Evolutionary conservation across 2,113 vertebrate species (phyloP), one percentile per base, ranked within the genome.

Genomic region (Xyliphius kryptos): DNA sequence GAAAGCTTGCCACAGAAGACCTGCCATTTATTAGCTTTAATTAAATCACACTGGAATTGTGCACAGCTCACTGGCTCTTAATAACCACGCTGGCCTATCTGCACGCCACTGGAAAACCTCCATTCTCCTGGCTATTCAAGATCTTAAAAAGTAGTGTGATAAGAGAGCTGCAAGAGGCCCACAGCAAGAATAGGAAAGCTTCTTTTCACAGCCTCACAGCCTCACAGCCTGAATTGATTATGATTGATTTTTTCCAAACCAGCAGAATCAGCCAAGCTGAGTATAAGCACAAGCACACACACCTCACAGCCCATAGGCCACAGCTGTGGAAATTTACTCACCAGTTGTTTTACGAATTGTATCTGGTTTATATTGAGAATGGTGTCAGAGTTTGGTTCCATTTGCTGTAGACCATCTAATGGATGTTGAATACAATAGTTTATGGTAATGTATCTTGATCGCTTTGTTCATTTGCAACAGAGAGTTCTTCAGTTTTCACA

Each of bases 211-310:
- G 53, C 47, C 15, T 48, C 61, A 65, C 56, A 48, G 53, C 47
- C 15, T 48, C 22, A n/a, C 47, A 44, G 47, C 22, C 67, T 63
- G 61, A 58, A 61, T 62, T 68, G 70, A 68, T 72, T 74, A 70
- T 80, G 81, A 82, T 83, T 79, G 82, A 84, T 85, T 82, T 77
- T 73, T 71, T 65, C 53, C 72, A 70, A 77, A 71, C 26, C 46
- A 62, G 49, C 57, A 44, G 61, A 71, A 68, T 64, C 63, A 52
- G 50, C 58, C 63, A 36, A 26, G 46, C 56, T 26, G 9, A 15
- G 26, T 53, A 48, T 55, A 62, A 56, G 46, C 47, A 8, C 17
- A 49, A 17, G 9, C 50, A 49, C 51, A 48, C 51, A 26, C 15
- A 49, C 11, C 51, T 9, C 26, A 17, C 22, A 47, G 47, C 43